phyloP scores from a whole-genome alignment of 2,797 vertebrate genomes.

The Hoplostethus atlanticus region DNA sequence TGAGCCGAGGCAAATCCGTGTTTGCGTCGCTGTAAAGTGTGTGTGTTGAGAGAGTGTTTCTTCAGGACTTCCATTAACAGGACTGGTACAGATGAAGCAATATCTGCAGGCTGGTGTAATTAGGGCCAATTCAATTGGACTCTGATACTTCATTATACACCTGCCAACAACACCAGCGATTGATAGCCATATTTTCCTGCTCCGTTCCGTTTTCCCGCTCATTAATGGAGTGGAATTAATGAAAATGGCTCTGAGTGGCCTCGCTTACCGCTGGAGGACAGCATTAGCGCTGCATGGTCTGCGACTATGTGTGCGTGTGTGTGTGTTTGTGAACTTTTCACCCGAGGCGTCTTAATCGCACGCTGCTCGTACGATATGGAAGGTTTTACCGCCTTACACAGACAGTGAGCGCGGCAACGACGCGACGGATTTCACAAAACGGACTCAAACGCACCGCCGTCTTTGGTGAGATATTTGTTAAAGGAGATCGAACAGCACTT shows the following conservation, averaged over 20 bases:
- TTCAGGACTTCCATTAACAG: constrained; percentile 73
- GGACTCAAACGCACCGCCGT: constrained; percentile 24
- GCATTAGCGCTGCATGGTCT: constrained; percentile 49
- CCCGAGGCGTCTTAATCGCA: constrained; percentile 43
- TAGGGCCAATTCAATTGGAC: constrained; percentile 85
- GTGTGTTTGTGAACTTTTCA: constrained; percentile 56
- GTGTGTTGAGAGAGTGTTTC: constrained; percentile 6
- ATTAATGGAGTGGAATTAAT: constrained; percentile 85
- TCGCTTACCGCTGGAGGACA: constrained; percentile 55
- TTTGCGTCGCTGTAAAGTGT: constrained; percentile 1
- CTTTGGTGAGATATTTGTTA: constrained; percentile 60
- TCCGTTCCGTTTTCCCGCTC: constrained; percentile 78
- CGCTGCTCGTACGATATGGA: constrained; percentile 24
- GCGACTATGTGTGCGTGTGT: constrained; percentile 11
- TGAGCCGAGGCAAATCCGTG: constrained; percentile 14
- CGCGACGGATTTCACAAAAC: not conserved
- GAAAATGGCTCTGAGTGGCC: constrained; percentile 72
- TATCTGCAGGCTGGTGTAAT: constrained; percentile 85
- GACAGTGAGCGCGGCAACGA: not conserved
- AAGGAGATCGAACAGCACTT: constrained; percentile 61
- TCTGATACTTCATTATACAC: constrained; percentile 84
- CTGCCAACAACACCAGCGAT: constrained; percentile 83
- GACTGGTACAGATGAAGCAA: constrained; percentile 81
- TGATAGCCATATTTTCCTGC: constrained; percentile 83
- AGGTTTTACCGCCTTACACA: not conserved